Percentiles rank a stretch among this genome's conserved stretches.
These are phyloP conservation scores for Parascotia fuliginaria DNA, from an alignment of 2,888 invertebrate genomes.

Conservation along the genomic window DNA sequence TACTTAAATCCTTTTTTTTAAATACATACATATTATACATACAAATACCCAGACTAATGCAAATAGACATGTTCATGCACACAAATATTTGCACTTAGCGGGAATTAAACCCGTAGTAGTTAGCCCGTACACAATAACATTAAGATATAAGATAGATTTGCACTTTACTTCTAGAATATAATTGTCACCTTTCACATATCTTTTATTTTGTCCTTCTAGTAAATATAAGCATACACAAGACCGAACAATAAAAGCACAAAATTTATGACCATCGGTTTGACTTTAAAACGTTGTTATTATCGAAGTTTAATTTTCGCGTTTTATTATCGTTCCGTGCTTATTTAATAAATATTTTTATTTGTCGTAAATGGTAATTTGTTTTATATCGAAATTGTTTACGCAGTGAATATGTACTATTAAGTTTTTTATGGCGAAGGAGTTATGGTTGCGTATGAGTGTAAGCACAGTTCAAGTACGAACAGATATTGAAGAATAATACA, in stretches of 20 bases:
- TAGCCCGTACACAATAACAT: too few species aligned
- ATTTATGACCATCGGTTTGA: slow-evolving; percentile 70
- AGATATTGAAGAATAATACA: neutral
- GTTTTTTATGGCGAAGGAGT: slow-evolving; percentile 14
- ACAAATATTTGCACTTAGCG: too few species aligned
- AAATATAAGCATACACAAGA: slow-evolving; percentile 43
- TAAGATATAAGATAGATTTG: too few species aligned
- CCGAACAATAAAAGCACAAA: slow-evolving; percentile 56
- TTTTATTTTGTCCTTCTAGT: slow-evolving; percentile 32
- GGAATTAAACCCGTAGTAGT: too few species aligned
- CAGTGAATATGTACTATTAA: slow-evolving; percentile 31
- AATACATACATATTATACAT: too few species aligned
- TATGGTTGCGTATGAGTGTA: slow-evolving; percentile 11
- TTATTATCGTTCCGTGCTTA: slow-evolving; percentile 69
- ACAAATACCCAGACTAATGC: too few species aligned
- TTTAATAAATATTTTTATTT: slow-evolving; percentile 60
- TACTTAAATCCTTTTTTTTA: too few species aligned
- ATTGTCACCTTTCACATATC: neutral
- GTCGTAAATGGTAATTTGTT: slow-evolving; percentile 60
- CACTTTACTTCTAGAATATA: too few species aligned
- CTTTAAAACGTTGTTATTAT: slow-evolving; percentile 69
- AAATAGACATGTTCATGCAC: too few species aligned
- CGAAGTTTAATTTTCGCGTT: slow-evolving; percentile 68
- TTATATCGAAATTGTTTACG: slow-evolving; percentile 47
- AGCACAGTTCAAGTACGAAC: slow-evolving; percentile 1